Evolutionary conservation across 2,797 vertebrate genomes (phyloP).

Genomic region (Okamejei kenojei): DNA sequence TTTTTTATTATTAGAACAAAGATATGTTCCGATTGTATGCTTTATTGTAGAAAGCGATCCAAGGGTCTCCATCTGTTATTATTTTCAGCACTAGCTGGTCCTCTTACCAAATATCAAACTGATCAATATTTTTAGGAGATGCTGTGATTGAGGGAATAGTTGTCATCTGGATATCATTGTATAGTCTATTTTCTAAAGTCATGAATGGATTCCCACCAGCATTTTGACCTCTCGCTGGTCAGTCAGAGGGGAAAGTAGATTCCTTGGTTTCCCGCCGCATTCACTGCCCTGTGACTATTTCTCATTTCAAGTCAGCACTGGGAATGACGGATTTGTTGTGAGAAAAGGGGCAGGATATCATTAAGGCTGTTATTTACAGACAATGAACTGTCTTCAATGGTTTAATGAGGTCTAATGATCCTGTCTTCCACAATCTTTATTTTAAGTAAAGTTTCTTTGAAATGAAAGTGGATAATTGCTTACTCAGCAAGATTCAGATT

Average conservation of each 20-base stretch:
- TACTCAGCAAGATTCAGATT: not conserved
- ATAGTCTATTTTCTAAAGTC: not conserved
- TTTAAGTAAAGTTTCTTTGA: slow-evolving; percentile 15
- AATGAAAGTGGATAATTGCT: not conserved
- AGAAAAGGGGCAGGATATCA: not conserved
- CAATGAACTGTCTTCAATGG: not conserved
- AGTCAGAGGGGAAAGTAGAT: not conserved
- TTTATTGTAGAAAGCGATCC: not conserved
- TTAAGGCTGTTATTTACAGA: not conserved
- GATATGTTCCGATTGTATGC: not conserved
- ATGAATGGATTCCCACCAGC: not conserved
- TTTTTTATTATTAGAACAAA: not conserved
- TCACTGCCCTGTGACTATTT: not conserved
- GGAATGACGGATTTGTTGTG: not conserved
- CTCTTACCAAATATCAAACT: not conserved
- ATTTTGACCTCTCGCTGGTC: not conserved
- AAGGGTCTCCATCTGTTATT: not conserved
- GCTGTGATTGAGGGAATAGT: not conserved
- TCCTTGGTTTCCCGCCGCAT: not conserved
- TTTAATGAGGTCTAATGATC: not conserved
- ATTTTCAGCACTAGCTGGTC: not conserved
- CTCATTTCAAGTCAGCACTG: not conserved
- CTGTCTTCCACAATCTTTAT: not conserved
- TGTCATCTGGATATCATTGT: not conserved
- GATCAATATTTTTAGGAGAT: not conserved